These are phyloP conservation scores for Pardalotus punctatus DNA, from an alignment of 2,113 vertebrate species.

Conservation along the genomic window DNA sequence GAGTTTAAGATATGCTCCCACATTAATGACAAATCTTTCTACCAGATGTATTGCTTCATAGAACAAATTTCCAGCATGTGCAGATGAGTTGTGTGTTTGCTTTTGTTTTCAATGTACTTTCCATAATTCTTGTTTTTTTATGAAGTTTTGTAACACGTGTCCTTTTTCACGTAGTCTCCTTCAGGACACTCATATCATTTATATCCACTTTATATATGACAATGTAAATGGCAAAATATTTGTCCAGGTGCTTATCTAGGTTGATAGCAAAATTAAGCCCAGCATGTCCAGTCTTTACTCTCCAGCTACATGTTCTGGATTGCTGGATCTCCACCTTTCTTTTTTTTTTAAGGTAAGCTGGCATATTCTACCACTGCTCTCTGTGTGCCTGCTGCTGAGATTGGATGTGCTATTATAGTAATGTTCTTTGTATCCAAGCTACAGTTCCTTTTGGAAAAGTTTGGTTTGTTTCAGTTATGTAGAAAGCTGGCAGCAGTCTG, in stretches of 20 bases:
- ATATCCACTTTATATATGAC: background rate
- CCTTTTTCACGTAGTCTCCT: background rate
- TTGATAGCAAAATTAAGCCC: background rate
- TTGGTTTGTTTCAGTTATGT: background rate
- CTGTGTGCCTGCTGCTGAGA: background rate
- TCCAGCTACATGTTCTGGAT: background rate
- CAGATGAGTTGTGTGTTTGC: background rate
- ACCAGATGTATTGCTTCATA: background rate
- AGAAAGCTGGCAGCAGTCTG: background rate
- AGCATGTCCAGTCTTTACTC: background rate
- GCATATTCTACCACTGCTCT: background rate
- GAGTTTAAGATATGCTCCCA: background rate
- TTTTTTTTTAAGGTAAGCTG: background rate
- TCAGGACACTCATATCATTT: background rate
- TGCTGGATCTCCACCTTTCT: background rate
- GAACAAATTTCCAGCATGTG: background rate
- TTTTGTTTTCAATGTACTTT: background rate
- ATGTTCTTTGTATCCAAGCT: background rate
- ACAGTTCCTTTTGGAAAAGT: background rate
- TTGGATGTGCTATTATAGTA: background rate
- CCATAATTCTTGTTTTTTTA: background rate
- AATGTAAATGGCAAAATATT: background rate
- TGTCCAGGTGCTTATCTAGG: background rate
- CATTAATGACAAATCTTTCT: background rate
- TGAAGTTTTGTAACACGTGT: background rate